Conservation (phyloP, 1,140 invertebrate species). For the Drosophila melanica region DNA sequence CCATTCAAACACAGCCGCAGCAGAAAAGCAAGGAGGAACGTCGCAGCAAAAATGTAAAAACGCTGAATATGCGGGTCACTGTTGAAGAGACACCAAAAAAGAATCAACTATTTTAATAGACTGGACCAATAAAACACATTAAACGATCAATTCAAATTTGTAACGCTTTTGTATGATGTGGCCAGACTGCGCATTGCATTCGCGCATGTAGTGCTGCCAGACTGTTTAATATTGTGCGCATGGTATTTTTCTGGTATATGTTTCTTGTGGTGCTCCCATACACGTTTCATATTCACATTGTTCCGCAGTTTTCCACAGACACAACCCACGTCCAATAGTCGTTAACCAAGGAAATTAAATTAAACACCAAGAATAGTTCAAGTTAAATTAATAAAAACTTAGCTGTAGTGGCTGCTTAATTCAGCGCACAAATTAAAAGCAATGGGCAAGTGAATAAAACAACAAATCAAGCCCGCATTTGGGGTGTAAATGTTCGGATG, state of each 20-base stretch:
- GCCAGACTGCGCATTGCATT: neutral
- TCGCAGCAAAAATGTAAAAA: neutral
- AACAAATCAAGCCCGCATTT: constrained; percentile 12
- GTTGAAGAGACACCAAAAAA: neutral
- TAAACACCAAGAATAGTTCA: constrained; percentile 30
- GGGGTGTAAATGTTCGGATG: constrained; percentile 48
- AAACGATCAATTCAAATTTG: constrained; percentile 2
- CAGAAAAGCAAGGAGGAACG: neutral
- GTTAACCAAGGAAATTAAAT: constrained; percentile 35
- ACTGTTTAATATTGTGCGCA: neutral
- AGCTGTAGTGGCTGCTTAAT: constrained; percentile 23
- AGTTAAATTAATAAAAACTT: constrained; percentile 49
- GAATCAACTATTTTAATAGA: neutral
- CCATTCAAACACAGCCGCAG: neutral
- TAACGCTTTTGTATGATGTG: neutral
- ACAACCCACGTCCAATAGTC: constrained; percentile 63
- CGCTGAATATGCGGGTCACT: neutral
- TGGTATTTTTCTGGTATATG: constrained; percentile 28
- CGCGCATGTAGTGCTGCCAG: constrained; percentile 8
- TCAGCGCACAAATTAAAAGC: constrained; percentile 27
- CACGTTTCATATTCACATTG: constrained; percentile 39
- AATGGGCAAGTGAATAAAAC: constrained; percentile 34
- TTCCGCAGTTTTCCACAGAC: constrained; percentile 59
- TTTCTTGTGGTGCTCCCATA: constrained; percentile 18
- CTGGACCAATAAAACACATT: neutral